Base-by-base conservation (phyloP, 2,113 vertebrate genomes). In the Onychostruthus taczanowskii region DNA sequence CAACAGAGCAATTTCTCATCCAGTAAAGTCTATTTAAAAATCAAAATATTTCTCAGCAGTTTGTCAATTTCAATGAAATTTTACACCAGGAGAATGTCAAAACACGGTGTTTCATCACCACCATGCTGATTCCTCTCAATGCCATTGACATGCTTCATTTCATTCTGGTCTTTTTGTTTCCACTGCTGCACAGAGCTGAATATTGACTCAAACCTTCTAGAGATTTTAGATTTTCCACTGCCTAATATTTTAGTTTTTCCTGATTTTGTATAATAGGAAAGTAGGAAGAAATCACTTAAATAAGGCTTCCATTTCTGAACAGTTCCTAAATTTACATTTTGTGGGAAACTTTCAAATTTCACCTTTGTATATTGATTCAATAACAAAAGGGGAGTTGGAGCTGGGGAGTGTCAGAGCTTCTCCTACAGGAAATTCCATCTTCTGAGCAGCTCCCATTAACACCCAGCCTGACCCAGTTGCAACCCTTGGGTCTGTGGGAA, bases 1-100 rank as follows among this genome's bases (percentile, higher is more conserved):
- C 96, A 96, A 69, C 84, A 69, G 52, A 91, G 78, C 3, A 3
- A 53, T 94, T 89, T 70, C 91, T 89, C 80, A 87, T 95, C 95
- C 96, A 94, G 93, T 68, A 49, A 88, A 92, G 68, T 74, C 94
- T 96, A 96, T 77, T 86, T 63, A 96, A 97, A 94, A 94, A 95
- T 89, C 91, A 97, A 97, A 97, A 96, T 97, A 91, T 94, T 96
- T 95, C 89, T 95, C 91, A 0, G 84, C 89, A 91, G 87, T 97
- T 94, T 97, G 96, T 95, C 95, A 94, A 91, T 94, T 90, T 94
- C 87, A 88, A 95, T 96, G 93, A 93, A 69, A 91, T 94, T 93
- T 96, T 96, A 95, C 96, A 95, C 93, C 82, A 88, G 75, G 84
- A 94, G 76, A 84, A 87, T 97, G 96, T 95, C 95, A 97, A 97